phyloP scores from a whole-genome alignment of 2,888 invertebrate species.

The Suillia variegata region DNA sequence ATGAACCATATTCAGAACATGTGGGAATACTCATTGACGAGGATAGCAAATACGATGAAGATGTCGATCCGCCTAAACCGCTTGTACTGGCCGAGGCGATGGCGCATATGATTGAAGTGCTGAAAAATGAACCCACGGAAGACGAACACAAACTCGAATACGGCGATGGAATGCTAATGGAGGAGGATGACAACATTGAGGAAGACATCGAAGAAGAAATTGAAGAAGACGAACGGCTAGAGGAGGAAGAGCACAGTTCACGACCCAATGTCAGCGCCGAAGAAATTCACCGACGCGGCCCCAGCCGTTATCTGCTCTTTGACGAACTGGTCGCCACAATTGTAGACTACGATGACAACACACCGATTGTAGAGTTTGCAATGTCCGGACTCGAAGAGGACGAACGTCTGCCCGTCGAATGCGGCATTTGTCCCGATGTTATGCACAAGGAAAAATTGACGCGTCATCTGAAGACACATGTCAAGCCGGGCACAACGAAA shows the following conservation, averaged over 20 bases:
- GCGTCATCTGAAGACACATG: constrained; percentile 47
- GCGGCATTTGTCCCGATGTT: constrained; percentile 53
- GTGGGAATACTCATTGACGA: constrained; percentile 4
- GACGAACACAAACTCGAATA: constrained; percentile 1
- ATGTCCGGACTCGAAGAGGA: constrained; percentile 39
- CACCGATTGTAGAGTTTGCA: constrained; percentile 52
- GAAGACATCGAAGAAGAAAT: constrained; percentile 6
- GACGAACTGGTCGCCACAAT: constrained; percentile 54
- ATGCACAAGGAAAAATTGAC: constrained; percentile 44
- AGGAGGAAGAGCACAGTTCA: constrained; percentile 9
- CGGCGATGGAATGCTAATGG: constrained; percentile 6
- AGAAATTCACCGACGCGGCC: constrained; percentile 35
- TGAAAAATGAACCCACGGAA: constrained; percentile 16
- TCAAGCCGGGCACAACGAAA: constrained; percentile 47
- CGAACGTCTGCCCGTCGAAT: constrained; percentile 49
- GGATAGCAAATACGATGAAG: constrained; percentile 8
- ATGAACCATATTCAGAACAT: constrained; percentile 9
- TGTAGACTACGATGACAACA: constrained; percentile 49
- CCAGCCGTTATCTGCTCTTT: constrained; percentile 46
- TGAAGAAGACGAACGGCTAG: constrained; percentile 10
- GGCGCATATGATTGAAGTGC: constrained; percentile 10
- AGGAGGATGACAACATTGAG: background rate
- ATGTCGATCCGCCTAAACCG: background rate
- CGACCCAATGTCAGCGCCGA: too few relatives aligned
- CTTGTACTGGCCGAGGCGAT: constrained; percentile 13